Evolutionary conservation across 2,113 vertebrate species (phyloP), one percentile per base, ranked within the genome.

Genomic region (Nannospalax galili): DNA sequence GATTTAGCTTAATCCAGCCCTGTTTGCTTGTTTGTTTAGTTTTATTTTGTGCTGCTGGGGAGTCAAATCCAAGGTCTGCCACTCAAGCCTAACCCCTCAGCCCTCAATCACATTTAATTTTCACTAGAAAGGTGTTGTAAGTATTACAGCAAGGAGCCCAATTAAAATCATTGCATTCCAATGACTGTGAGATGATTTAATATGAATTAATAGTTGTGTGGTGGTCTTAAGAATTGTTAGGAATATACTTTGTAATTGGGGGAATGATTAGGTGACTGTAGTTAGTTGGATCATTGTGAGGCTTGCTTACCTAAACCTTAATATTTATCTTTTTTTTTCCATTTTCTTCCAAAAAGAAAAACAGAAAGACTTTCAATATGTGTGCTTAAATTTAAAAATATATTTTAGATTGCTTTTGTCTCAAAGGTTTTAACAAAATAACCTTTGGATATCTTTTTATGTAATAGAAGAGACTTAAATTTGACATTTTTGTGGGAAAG

Each of bases 351-450:
- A n/a, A 45, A 89, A 81, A 73, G 2, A 79, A 67, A 74, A 40
- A 77, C 79, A 87, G 30, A 79, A 91, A 91, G 79, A n/a, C 40
- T 73, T 77, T 94, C 82, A 40, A 58, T 72, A 17, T 62, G 0
- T 91, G 65, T 75, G 19, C 58, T 91, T 81, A 45, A 12, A 15
- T 22, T 97, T 67, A 90, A 28, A 3, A 90, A 84, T 62, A 26
- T 84, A 80, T 93, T 95, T 84, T 22, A 73, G 81, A 52, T 95
- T 45, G 73, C 5, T 9, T 45, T 60, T 92, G 65, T 35, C 48
- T 52, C 48, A 52, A 79, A 64, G 60, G 32, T 88, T 64, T 93
- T 86, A 4, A 79, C 37, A 75, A 88, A 67, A 67, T 62, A 0
- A 65, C 37, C 87, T 95, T 77, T 24, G 4, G 40, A 6, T 22